Conservation (phyloP, 2,888 invertebrate genomes). For the Hirtodrosophila histrioides region DNA sequence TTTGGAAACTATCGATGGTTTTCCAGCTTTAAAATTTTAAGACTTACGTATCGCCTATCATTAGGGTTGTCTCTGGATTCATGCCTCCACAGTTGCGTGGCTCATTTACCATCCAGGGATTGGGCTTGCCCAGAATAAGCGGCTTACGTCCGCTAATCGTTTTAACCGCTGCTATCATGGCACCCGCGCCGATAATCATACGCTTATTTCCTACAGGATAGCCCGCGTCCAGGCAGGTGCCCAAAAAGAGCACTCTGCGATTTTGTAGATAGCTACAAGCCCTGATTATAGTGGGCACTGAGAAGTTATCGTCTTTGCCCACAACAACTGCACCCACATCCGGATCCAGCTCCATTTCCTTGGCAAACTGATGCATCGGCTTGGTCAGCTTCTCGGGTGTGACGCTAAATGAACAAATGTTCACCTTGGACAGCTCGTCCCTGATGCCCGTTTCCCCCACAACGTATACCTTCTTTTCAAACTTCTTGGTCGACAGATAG, state of each 20-base stretch:
- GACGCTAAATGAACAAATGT: conserved; percentile 21
- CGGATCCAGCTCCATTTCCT: conserved; percentile 37
- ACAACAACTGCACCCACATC: conserved; percentile 61
- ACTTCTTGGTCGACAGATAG: conserved; percentile 47
- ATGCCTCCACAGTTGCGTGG: conserved; percentile 17
- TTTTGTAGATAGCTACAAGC: conserved; percentile 49
- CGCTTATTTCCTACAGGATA: conserved; percentile 43
- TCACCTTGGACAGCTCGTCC: conserved; percentile 32
- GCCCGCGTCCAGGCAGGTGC: conserved; percentile 48
- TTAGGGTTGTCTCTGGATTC: conserved; percentile 57
- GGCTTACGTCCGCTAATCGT: conserved; percentile 44
- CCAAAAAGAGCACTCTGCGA: conserved; percentile 45
- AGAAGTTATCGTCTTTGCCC: conserved; percentile 53
- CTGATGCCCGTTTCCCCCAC: conserved; percentile 51
- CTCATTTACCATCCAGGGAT: conserved; percentile 51
- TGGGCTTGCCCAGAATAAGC: conserved; percentile 64
- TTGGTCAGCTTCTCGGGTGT: neutral
- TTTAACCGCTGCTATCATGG: conserved; percentile 56
- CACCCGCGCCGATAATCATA: conserved; percentile 51
- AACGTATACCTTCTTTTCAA: conserved; percentile 49
- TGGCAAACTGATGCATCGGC: conserved; percentile 23
- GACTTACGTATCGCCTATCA: conserved; percentile 65
- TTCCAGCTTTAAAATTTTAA: neutral
- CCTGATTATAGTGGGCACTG: conserved; percentile 39
- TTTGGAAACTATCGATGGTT: no score